Percentiles rank a stretch among this genome's conserved stretches.
Evolutionary conservation across 92 coral and sea anemone genomes (phyloP).

Genomic region (Montipora capitata): DNA sequence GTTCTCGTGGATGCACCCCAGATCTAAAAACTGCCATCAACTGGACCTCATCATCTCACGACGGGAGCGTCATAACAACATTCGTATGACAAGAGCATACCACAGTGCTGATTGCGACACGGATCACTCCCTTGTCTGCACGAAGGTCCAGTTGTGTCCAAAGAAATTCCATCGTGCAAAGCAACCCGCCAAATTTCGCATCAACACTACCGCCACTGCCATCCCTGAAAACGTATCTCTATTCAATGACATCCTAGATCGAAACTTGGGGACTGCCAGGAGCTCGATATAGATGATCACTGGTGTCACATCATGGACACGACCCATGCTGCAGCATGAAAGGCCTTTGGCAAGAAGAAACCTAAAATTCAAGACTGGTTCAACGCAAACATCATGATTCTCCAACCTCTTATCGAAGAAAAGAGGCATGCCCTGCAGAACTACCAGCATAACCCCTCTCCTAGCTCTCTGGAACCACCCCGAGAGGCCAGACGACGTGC

Average conservation of each 20-base stretch:
- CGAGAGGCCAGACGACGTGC: conserved; percentile 15
- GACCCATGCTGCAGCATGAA: conserved; percentile 43
- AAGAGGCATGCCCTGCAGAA: conserved; percentile 2
- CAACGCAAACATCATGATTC: conserved; percentile 13
- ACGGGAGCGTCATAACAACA: conserved; percentile 42
- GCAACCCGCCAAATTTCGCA: conserved; percentile 27
- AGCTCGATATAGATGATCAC: background rate
- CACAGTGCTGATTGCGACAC: conserved; percentile 56
- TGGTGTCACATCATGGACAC: conserved; percentile 40
- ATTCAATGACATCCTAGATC: conserved; percentile 16
- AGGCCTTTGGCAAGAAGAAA: conserved; percentile 49
- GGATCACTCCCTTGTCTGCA: conserved; percentile 53
- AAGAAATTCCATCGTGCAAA: conserved; percentile 52
- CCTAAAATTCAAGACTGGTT: conserved; percentile 31
- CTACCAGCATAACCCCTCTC: conserved; percentile 27
- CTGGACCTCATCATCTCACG: conserved; percentile 55
- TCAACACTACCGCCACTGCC: conserved; percentile 41
- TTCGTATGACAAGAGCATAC: conserved; percentile 40
- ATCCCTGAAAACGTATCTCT: conserved; percentile 27
- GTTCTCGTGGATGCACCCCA: conserved; percentile 64
- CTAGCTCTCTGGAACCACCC: background rate
- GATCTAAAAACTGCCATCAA: conserved; percentile 68
- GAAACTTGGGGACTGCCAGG: conserved; percentile 1
- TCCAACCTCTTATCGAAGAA: conserved; percentile 1
- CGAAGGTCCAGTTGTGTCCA: conserved; percentile 62